phyloP scores from a whole-genome alignment of 1,140 invertebrate species.

The Pararge aegeria region DNA sequence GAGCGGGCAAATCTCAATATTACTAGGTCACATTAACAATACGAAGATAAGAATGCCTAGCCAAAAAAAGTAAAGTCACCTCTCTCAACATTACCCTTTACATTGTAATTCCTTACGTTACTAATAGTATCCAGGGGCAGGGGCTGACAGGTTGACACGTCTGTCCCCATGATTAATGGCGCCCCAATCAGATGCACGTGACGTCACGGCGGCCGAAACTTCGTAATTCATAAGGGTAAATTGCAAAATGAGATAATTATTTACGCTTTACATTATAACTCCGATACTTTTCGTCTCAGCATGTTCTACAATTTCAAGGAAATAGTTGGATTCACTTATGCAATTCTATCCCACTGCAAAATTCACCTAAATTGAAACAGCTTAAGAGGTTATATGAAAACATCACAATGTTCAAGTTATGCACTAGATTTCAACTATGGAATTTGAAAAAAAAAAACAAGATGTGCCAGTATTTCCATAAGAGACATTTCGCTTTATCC shows the following conservation, averaged over 20 bases:
- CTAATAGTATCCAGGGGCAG: constrained; percentile 34
- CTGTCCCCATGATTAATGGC: constrained; percentile 64
- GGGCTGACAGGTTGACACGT: constrained; percentile 54
- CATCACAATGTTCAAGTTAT: no score
- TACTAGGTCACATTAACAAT: not conserved
- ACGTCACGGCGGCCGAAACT: constrained; percentile 43
- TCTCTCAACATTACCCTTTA: constrained; percentile 24
- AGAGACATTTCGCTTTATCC: no score
- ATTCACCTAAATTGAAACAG: no score
- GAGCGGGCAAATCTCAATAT: not conserved
- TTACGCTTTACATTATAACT: not conserved
- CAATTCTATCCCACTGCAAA: no score
- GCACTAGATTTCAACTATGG: no score
- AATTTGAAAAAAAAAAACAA: no score
- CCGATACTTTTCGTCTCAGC: not conserved
- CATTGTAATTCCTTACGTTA: constrained; percentile 34
- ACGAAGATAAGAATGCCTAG: not conserved
- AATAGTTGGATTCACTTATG: no score
- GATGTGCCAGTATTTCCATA: no score
- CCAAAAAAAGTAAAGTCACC: constrained; percentile 25
- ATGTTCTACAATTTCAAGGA: no score
- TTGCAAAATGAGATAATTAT: constrained; percentile 29
- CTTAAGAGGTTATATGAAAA: no score
- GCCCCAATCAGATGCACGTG: constrained; percentile 67
- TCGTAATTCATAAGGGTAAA: constrained; percentile 27